Percentiles rank a stretch among this genome's conserved stretches.
These are phyloP conservation scores for Anguilla megastoma DNA, from an alignment of 2,797 vertebrate species.

Conservation along the genomic window DNA sequence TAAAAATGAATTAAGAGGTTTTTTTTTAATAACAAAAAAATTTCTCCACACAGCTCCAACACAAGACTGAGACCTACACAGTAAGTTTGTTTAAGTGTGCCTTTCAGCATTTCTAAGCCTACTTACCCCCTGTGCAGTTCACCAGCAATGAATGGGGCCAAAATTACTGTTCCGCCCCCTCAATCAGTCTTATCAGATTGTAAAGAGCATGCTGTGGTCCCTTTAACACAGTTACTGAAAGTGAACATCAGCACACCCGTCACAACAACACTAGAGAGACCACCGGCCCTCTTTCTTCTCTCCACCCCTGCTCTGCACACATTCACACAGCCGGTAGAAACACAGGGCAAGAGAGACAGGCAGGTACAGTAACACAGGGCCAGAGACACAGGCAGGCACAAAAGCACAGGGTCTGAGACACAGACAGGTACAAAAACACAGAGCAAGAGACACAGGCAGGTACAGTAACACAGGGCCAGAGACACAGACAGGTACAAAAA, in stretches of 20 bases:
- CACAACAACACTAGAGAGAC: not conserved
- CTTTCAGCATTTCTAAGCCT: not conserved
- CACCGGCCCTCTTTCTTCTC: not conserved
- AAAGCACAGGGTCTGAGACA: too few species aligned
- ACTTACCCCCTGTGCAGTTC: not conserved
- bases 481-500: not conserved
- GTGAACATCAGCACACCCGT: not conserved
- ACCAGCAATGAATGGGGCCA: not conserved
- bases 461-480: slow-evolving; percentile 21
- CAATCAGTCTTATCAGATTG: not conserved
- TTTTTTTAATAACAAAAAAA: not conserved
- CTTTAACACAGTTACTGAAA: not conserved
- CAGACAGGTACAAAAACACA: not conserved
- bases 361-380: not conserved
- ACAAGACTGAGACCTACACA: not conserved
- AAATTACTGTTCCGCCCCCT: not conserved
- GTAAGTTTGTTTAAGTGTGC: not conserved
- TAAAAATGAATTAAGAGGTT: not conserved
- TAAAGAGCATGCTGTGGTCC: not conserved
- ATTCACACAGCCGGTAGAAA: not conserved
- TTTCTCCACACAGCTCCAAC: not conserved
- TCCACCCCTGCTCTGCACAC: not conserved
- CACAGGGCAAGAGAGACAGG: not conserved
- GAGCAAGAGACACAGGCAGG: slow-evolving; percentile 7
- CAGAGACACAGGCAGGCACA: slow-evolving; percentile 29